Percentiles rank a stretch among this genome's conserved stretches.
Evolutionary conservation across 2,888 invertebrate species (phyloP).

Genomic region (Orthonevra nobilis): DNA sequence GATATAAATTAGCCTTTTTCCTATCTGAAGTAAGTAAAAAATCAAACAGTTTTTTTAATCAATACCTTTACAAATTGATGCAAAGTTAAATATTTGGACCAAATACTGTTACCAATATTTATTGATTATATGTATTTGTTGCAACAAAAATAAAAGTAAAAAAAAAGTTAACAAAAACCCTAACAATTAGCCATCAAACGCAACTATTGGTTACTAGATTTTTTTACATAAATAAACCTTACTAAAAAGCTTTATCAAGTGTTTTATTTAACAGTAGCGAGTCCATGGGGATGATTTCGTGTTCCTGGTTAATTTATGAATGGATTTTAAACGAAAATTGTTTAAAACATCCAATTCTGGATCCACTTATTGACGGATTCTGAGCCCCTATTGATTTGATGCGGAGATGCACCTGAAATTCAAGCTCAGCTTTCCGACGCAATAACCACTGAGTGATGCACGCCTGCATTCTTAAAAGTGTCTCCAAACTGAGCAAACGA

Average conservation of each 20-base stretch:
- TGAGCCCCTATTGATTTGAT: no score
- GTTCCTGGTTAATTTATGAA: no score
- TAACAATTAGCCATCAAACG: constrained; percentile 61
- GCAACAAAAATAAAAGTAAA: constrained; percentile 18
- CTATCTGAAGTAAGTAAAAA: constrained; percentile 9
- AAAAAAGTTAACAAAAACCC: constrained; percentile 34
- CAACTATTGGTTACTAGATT: constrained; percentile 68
- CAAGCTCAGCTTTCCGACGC: no score
- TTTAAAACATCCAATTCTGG: no score
- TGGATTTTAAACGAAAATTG: no score
- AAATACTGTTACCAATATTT: constrained; percentile 51
- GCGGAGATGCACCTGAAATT: no score
- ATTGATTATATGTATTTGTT: constrained; percentile 45
- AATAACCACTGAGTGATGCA: no score
- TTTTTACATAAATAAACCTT: constrained; percentile 64
- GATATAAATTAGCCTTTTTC: constrained; percentile 33
- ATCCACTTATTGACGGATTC: no score
- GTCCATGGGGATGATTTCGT: no score
- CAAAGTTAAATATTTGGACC: constrained; percentile 49
- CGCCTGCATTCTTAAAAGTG: no score
- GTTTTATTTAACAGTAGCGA: constrained; percentile 9
- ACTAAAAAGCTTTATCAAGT: constrained; percentile 44
- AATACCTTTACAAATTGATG: constrained; percentile 12
- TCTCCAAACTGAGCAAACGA: no score
- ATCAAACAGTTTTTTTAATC: constrained; percentile 12